phyloP scores from a whole-genome alignment of 2,113 vertebrate species.

The Sander lucioperca region DNA sequence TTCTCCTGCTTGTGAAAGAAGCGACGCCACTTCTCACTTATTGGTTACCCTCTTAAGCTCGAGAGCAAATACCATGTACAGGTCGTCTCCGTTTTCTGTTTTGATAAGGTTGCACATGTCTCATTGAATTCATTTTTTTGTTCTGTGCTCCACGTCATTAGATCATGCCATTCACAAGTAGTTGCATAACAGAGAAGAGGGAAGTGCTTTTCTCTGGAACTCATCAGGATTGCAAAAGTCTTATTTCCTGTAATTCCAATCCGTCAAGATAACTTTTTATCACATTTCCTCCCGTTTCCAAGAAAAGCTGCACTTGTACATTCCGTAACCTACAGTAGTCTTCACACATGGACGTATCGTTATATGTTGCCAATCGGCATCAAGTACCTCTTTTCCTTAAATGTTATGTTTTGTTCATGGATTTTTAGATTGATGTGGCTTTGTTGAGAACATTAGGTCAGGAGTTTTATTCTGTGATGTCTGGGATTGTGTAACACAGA shows the following conservation, averaged over 20 bases:
- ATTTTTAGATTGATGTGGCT: slow-evolving; percentile 1
- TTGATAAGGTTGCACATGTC: neutral
- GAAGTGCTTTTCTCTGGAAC: neutral
- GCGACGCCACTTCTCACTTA: slow-evolving; percentile 42
- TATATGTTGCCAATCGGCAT: neutral
- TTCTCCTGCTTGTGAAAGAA: slow-evolving; percentile 54
- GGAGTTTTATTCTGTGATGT: slow-evolving; percentile 5
- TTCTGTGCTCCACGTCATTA: neutral
- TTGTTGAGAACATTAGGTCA: neutral
- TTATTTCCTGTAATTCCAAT: neutral
- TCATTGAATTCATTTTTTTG: neutral
- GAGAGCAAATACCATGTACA: slow-evolving; percentile 1
- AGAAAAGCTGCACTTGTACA: neutral
- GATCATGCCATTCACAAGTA: neutral
- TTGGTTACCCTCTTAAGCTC: slow-evolving; percentile 35
- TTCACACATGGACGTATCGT: neutral
- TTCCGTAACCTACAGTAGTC: neutral
- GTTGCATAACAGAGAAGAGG: neutral
- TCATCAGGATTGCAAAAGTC: neutral
- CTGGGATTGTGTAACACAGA: slow-evolving; percentile 27
- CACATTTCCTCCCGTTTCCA: neutral
- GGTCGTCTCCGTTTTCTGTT: slow-evolving; percentile 14
- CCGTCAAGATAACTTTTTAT: neutral
- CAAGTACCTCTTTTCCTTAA: neutral
- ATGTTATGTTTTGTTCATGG: slow-evolving; percentile 13